Conservation (phyloP, 1,140 invertebrate species). For the Acromyrmex echinatior region DNA sequence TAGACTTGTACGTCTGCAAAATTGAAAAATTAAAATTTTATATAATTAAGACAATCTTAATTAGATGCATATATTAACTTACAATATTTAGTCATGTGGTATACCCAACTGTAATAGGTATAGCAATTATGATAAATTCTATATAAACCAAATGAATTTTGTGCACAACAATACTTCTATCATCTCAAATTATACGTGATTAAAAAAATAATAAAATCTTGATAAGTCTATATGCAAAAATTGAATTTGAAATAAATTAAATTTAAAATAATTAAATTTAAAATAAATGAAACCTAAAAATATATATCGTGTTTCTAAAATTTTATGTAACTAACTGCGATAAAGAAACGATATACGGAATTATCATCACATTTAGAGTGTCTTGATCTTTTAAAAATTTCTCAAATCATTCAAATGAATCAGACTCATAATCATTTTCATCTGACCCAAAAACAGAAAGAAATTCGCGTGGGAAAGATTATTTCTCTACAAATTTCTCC, state of each 20-base stretch:
- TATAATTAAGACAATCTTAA: background rate
- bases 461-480: background rate
- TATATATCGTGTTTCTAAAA: background rate
- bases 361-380: background rate
- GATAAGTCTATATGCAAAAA: background rate
- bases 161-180: background rate
- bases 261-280: background rate
- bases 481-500: slow-evolving; percentile 9
- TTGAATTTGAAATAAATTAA: background rate
- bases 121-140: background rate
- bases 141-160: background rate
- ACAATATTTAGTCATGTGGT: background rate
- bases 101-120: background rate
- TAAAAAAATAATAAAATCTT: background rate
- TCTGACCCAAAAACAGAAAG: background rate
- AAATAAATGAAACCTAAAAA: background rate
- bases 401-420: slow-evolving; percentile 9
- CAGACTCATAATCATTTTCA: background rate
- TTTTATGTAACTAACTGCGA: background rate
- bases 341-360: background rate
- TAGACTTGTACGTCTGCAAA: background rate
- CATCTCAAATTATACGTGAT: background rate
- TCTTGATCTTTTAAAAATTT: background rate
- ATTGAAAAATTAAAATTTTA: background rate
- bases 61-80: background rate